A percentile compares a stretch with the other conserved stretches of the same genome.
Conservation (phyloP, 53 echinoderm and acorn worm genomes). For the Holothuria leucospilota region DNA sequence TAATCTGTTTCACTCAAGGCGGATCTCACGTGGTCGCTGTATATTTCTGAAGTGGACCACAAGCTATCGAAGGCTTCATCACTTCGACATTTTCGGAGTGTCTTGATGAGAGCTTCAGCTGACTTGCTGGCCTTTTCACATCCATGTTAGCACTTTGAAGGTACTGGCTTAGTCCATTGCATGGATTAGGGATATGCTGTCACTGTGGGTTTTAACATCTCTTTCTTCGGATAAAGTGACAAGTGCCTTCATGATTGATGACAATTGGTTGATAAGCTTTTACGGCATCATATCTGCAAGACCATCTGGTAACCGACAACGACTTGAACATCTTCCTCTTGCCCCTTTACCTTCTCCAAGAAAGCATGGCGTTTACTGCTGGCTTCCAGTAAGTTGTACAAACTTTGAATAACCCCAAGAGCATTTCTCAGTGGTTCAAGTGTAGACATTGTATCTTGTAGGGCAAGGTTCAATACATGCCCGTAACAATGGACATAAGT, state of each 20-base stretch:
- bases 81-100: not conserved
- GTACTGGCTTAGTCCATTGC: too few species aligned
- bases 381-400: conserved; percentile 5
- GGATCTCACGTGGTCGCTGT: not conserved
- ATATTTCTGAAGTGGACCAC: not conserved
- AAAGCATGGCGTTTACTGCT: conserved; percentile 12
- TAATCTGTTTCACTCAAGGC: not conserved
- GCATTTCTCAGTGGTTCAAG: conserved; percentile 12
- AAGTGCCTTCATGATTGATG: not conserved
- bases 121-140: not conserved
- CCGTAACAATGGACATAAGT: conserved; percentile 4
- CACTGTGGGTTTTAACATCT: too few species aligned
- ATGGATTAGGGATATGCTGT: too few species aligned
- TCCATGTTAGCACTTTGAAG: too few species aligned
- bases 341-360: not conserved
- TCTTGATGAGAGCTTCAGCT: conserved; percentile 6
- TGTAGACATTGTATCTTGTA: conserved; percentile 4
- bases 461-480: conserved; percentile 2
- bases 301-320: conserved; percentile 4
- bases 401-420: conserved; percentile 1
- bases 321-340: not conserved
- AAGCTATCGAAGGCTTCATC: not conserved
- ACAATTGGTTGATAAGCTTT: conserved; percentile 12
- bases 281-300: conserved; percentile 1
- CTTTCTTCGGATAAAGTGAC: too few species aligned